phyloP scores from a whole-genome alignment of 2,113 vertebrate genomes.

The Tauraco erythrolophus region DNA sequence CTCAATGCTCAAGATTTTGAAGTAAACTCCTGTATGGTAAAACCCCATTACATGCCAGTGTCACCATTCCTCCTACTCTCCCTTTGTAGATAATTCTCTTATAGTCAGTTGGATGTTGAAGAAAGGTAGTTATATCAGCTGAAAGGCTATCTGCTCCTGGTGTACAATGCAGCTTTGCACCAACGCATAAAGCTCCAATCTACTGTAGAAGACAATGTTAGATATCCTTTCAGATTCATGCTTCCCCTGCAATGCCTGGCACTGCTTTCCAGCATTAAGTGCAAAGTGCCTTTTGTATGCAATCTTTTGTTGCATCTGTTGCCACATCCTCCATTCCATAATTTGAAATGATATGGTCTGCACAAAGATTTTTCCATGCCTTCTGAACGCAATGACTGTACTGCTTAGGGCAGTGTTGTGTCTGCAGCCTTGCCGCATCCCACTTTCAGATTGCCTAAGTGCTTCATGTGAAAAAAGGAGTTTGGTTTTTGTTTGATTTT shows the following conservation, averaged over 20 bases:
- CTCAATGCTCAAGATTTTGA: background rate
- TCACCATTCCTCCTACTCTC: background rate
- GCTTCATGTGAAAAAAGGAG: background rate
- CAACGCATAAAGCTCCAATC: background rate
- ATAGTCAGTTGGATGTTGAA: slow-evolving; percentile 26
- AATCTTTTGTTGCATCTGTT: background rate
- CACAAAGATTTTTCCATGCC: background rate
- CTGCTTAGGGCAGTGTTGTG: background rate
- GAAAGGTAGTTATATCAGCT: slow-evolving; percentile 2
- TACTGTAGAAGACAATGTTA: background rate
- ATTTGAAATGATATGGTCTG: background rate
- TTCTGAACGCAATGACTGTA: background rate
- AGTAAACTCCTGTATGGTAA: background rate
- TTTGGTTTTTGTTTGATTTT: background rate
- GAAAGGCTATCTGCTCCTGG: background rate
- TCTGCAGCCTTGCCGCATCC: background rate
- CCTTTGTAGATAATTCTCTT: slow-evolving; percentile 1
- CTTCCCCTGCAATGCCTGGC: background rate
- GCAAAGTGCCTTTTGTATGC: background rate
- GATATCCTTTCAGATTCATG: background rate
- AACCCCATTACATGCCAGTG: background rate
- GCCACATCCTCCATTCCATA: background rate
- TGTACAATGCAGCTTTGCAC: background rate
- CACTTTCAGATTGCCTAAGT: background rate
- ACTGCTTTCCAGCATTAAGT: background rate